These are phyloP conservation scores for Pampus argenteus DNA, from an alignment of 2,797 vertebrate species.

Conservation along the genomic window DNA sequence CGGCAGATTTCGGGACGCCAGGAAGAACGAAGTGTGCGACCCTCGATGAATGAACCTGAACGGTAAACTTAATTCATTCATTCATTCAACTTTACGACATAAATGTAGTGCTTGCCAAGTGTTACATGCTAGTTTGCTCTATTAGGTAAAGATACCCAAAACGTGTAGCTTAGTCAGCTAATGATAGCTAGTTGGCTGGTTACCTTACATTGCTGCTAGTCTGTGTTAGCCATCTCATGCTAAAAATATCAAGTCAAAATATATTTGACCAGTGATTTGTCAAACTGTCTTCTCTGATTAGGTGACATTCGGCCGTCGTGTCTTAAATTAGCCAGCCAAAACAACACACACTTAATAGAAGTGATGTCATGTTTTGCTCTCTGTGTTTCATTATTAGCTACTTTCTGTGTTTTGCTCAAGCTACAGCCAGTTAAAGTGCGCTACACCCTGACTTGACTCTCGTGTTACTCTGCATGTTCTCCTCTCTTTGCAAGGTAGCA, in stretches of 20 bases:
- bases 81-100: constrained; percentile 40
- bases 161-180: constrained; percentile 7
- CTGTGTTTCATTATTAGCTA: constrained; percentile 23
- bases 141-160: constrained; percentile 50
- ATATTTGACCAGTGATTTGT: constrained; percentile 35
- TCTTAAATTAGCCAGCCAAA: constrained; percentile 18
- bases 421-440: constrained; percentile 15
- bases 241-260: constrained; percentile 81
- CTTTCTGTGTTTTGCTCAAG: constrained; percentile 23
- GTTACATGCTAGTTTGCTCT: neutral
- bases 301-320: constrained; percentile 17
- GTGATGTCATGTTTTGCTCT: neutral
- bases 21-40: constrained; percentile 65
- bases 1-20: constrained; percentile 61
- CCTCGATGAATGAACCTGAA: constrained; percentile 69
- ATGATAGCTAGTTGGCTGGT: constrained; percentile 29
- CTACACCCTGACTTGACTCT: constrained; percentile 38
- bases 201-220: constrained; percentile 63
- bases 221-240: constrained; percentile 68
- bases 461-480: constrained; percentile 5
- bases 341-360: neutral
- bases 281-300: constrained; percentile 33
- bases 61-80: constrained; percentile 53
- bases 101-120: constrained; percentile 8
- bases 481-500: constrained; percentile 43